Base-by-base conservation (phyloP, 2,888 invertebrate species). In the Syritta pipiens region DNA sequence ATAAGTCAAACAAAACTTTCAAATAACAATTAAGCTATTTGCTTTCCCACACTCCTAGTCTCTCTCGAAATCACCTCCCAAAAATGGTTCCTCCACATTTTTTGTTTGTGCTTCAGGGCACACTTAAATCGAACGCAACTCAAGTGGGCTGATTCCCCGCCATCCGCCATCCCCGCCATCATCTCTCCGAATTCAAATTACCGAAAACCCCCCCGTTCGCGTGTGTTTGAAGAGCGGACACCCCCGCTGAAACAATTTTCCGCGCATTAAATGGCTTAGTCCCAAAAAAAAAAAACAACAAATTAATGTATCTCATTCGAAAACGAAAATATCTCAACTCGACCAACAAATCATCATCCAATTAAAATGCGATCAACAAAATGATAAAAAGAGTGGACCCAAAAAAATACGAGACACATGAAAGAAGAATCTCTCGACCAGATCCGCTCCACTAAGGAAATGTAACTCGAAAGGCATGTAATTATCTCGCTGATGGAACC, bases 331-430 rank as follows among this genome's bases (percentile, higher is more conserved):
- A 37, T 67, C 60, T 32, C 20, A 71, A 17, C 57, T 62, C 59
- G 51, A 37, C 74, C 79, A 76, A 46, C 74, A 79, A 74, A 79
- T 79, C 74, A 74, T 74, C 55, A 67, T 74, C 79, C 79, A 79
- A 79, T 79, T 79, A 79, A 79, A 79, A 79, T 74, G 67, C 79
- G 79, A 79, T 79, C 79, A 79, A 79, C 67, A 57, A 72, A 74
- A 74, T 68, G 49, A 79, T 74, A 74, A 72, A 71, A 63, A 53
- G 30, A 35, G n/a, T n/a, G n/a, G 32, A 42, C 24, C 19, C 14
- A 17, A 40, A 32, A 22, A 7, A 26, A 24, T 17, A 35, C 46
- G 30, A 20, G 40, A 42, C 17, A 67, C 46, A 35, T 57, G 19
- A 42, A 44, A 42, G 17, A 17, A 42, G 55, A 59, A 63, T 53